Evolutionary conservation across 2,797 vertebrate species (phyloP), one percentile per base, ranked within the genome.

Genomic region (Clamator glandarius): DNA sequence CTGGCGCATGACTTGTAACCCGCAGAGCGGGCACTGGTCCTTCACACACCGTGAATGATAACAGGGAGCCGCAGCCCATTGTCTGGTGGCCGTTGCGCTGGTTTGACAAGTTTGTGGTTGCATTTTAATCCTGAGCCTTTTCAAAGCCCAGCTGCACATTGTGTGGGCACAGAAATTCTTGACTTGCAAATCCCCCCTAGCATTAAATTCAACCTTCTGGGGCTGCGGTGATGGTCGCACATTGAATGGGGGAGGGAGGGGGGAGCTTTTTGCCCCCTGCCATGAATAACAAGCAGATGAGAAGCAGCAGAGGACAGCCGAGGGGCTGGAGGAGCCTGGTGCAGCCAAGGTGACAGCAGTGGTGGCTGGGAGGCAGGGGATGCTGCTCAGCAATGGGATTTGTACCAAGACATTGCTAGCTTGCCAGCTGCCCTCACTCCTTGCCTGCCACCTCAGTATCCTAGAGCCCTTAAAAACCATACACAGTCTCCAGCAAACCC

Each of bases 201-300:
- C 96, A 90, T 96, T 96, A 96, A 96, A 95, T 96, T 96, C 94
- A 96, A 86, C 95, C 94, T 96, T 96, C 90, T 96, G 92, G 95
- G 92, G 94, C 96, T 95, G 1, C 39, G 95, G 79, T 62, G 95
- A 93, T 86, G 51, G 20, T 81, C 26, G 2, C 48, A 5, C 54
- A 1, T 39, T 94, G 92, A 96, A 93, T 92, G 81, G 87, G 84
- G 82, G 91, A 75, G 7, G 28, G 11, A 19, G 15, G 35, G 36
- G 23, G 61, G 63, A 75, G 84, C 80, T 78, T 90, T 92, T 80
- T 91, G 90, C 91, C 95, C 95, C 92, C 91, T 91, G 95, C 91
- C 90, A 95, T 90, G 94, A 95, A 96, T 96, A 95, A 94, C 93
- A 96, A 96, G 91, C 94, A 94, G 96, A 95, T 74, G 90, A 95